Evolutionary conservation across 1,140 invertebrate genomes (phyloP), one percentile per base, ranked within the genome.

Genomic region (Mylabris phalerata): DNA sequence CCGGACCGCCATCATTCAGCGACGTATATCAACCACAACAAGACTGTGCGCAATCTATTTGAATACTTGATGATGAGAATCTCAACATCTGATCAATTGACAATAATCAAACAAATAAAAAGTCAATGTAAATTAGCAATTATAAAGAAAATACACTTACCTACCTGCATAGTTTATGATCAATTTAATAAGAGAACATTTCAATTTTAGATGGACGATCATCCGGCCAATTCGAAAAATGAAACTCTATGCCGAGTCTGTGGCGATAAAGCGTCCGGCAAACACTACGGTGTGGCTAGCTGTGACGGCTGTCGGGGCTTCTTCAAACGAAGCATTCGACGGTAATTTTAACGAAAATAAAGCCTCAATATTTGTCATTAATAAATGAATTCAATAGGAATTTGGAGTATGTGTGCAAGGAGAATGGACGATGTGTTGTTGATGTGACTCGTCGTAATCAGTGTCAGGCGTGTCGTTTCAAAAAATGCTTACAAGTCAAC

Each of bases 381-480:
- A 43, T n/a, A 39, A 41, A 9, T 2, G 45, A 38, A 52, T 42
- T 65, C 70, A 74, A 55, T 60, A 89, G 91, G 64, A 94, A 93
- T 71, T 74, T 95, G 67, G 91, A 93, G 69, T 96, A 95, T 75
- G 84, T 93, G 3, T 98, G 94, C 73, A 98, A 98, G 71, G 93
- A 95, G 74, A 88, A 84, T 57, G 89, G 89, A 0, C 80, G 82
- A 5, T 97, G 94, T 70, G 78, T 95, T 1, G 93, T 97, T 2
- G 93, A 97, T 69, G 92, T 96, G 0, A 92, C 89, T 0, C 77
- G 93, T 45, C 75, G 94, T 25, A 98, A 97, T 77, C 94, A 97
- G 74, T 98, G 94, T 71, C 94, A 98, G 75, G 90, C 93, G 0
- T 98, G 94, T 69, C 82, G 94, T 39, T 95, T 96, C 74, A 85